phyloP scores from a whole-genome alignment of 1,140 invertebrate species.

The Meteorus sp. region DNA sequence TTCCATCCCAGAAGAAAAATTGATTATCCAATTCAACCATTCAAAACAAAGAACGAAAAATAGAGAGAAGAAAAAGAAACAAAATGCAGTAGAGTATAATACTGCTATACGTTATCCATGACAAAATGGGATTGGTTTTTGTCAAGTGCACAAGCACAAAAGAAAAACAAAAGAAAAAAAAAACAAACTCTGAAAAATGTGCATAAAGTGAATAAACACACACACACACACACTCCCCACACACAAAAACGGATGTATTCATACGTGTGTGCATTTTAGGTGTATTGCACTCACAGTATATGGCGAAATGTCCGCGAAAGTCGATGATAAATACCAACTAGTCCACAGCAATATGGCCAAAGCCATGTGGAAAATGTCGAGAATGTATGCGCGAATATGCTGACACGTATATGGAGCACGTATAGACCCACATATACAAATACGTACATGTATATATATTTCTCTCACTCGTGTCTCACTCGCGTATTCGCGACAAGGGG shows the following conservation, averaged over 20 bases:
- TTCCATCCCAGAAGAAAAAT: not conserved
- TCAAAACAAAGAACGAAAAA: not conserved
- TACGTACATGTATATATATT: conserved; percentile 14
- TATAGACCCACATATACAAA: conserved; percentile 13
- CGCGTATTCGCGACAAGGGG: not conserved
- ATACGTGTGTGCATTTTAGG: too few species aligned
- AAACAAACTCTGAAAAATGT: too few species aligned
- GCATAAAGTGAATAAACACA: too few species aligned
- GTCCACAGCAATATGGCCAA: not conserved
- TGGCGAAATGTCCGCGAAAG: too few species aligned
- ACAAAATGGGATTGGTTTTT: too few species aligned
- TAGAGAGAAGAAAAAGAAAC: not conserved
- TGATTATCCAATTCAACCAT: not conserved
- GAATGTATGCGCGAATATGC: conserved; percentile 18
- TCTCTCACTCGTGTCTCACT: not conserved
- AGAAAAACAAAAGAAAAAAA: too few species aligned
- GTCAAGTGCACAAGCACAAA: too few species aligned
- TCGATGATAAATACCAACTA: conserved; percentile 1
- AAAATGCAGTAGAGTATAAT: conserved; percentile 1
- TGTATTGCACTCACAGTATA: too few species aligned
- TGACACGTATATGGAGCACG: conserved; percentile 24
- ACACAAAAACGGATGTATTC: too few species aligned
- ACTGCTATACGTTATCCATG: not conserved
- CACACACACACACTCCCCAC: too few species aligned
- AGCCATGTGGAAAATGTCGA: conserved; percentile 19